Conservation (phyloP, 2,888 invertebrate genomes). For the Pristionchus fissidentatus region DNA sequence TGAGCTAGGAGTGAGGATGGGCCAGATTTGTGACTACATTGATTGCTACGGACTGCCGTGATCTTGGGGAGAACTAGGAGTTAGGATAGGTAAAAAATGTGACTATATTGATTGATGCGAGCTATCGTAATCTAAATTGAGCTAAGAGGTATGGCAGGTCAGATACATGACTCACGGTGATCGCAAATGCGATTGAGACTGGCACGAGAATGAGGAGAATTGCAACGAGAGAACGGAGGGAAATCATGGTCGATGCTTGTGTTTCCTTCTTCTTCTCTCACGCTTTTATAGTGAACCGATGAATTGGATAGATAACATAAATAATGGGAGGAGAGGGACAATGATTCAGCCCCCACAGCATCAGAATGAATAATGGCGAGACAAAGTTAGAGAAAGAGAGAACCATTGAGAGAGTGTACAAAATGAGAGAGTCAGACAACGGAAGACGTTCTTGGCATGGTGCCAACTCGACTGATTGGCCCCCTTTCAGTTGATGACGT, state of each 20-base stretch:
- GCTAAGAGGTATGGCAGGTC: no score
- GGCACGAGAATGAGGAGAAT: slow-evolving; percentile 7
- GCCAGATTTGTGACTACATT: no score
- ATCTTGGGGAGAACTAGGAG: no score
- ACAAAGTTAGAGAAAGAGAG: neutral
- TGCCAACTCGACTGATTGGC: no score
- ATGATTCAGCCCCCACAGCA: neutral
- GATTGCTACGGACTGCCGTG: no score
- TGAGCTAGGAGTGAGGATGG: neutral
- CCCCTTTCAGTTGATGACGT: neutral
- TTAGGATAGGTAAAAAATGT: no score
- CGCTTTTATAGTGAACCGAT: neutral
- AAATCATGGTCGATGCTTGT: neutral
- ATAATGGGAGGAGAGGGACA: slow-evolving; percentile 6
- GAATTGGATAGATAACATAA: slow-evolving; percentile 28
- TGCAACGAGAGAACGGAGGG: neutral
- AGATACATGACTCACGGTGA: neutral
- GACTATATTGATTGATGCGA: no score
- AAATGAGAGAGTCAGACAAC: neutral
- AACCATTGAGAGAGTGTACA: neutral
- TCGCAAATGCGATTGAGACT: neutral
- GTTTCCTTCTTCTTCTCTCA: neutral
- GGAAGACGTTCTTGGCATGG: neutral
- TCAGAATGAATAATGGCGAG: neutral
- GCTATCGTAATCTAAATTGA: no score